phyloP scores from a whole-genome alignment of 2,113 vertebrate species.

The Clarias gariepinus region DNA sequence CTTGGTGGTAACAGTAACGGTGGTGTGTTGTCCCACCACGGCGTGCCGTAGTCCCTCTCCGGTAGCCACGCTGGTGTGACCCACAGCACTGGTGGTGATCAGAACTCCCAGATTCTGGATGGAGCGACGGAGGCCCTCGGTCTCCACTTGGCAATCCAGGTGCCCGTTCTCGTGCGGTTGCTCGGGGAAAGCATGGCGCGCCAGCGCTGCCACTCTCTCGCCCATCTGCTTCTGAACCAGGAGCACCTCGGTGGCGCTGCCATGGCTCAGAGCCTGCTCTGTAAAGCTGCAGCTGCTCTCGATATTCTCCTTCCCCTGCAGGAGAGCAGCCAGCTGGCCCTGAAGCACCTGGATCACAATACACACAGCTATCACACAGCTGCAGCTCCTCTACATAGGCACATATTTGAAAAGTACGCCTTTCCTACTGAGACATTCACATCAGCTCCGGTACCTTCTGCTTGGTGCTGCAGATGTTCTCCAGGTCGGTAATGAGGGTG shows the following conservation, averaged over 20 bases:
- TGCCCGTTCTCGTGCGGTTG: conserved; percentile 90
- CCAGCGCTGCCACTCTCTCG: conserved; percentile 85
- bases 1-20: conserved; percentile 92
- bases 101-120: conserved; percentile 92
- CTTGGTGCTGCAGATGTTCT: conserved; percentile 80
- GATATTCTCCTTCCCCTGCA: conserved; percentile 92
- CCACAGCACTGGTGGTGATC: conserved; percentile 88
- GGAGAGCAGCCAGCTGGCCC: conserved; percentile 83
- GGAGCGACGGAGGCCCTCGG: conserved; percentile 86
- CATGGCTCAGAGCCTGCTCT: conserved; percentile 90
- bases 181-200: conserved; percentile 82
- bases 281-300: conserved; percentile 91
- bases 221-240: conserved; percentile 94
- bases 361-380: not conserved
- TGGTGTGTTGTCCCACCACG: conserved; percentile 84
- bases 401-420: not conserved
- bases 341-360: conserved; percentile 85
- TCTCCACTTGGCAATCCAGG: conserved; percentile 88
- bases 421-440: not conserved
- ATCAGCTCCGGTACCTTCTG: conserved; percentile 79
- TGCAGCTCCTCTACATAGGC: not conserved
- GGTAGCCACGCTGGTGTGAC: conserved; percentile 88
- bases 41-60: conserved; percentile 92
- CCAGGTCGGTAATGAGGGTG: conserved; percentile 83
- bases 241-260: conserved; percentile 87